Percentiles rank a stretch among this genome's conserved stretches.
These are phyloP conservation scores for Macrotrachela quadricornifera DNA, from an alignment of 1,140 invertebrate species.

Conservation along the genomic window DNA sequence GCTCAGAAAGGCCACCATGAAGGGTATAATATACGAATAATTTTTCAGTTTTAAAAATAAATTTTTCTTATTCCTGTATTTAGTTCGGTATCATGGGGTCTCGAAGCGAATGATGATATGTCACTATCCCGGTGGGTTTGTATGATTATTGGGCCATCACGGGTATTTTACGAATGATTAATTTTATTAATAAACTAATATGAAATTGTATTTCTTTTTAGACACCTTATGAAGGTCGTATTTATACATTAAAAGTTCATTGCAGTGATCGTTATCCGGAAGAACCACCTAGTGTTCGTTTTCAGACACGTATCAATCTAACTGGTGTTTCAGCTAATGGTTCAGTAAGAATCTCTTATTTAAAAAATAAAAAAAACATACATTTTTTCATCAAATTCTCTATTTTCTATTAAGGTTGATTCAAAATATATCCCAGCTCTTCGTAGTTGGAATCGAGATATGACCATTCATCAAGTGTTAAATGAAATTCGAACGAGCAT, in stretches of 20 bases:
- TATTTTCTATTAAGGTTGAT: conserved; percentile 34
- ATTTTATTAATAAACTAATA: conserved; percentile 8
- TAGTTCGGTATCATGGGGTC: conserved; percentile 48
- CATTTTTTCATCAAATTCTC: not conserved
- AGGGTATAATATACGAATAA: not conserved
- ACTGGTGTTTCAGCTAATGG: conserved; percentile 87
- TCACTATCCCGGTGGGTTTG: conserved; percentile 91
- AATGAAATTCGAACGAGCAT: conserved; percentile 60
- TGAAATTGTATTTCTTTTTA: conserved; percentile 34
- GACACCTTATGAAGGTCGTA: conserved; percentile 95
- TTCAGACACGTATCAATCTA: conserved; percentile 94
- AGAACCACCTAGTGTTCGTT: conserved; percentile 74
- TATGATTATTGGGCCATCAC: conserved; percentile 93
- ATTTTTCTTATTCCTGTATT: too few species aligned
- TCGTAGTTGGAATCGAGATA: conserved; percentile 74
- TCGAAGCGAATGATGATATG: conserved; percentile 96
- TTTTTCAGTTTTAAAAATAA: too few species aligned
- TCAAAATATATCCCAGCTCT: conserved; percentile 70
- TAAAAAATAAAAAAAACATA: too few species aligned
- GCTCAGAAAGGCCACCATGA: conserved; percentile 79
- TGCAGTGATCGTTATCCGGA: conserved; percentile 87
- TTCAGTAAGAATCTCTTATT: conserved; percentile 44
- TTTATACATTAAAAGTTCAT: conserved; percentile 93
- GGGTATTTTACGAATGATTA: conserved; percentile 38
- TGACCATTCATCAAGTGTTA: conserved; percentile 79